Percentiles rank a stretch among this genome's conserved stretches.
These are phyloP conservation scores for Timema podura DNA, from an alignment of 2,888 invertebrate genomes.

Conservation along the genomic window DNA sequence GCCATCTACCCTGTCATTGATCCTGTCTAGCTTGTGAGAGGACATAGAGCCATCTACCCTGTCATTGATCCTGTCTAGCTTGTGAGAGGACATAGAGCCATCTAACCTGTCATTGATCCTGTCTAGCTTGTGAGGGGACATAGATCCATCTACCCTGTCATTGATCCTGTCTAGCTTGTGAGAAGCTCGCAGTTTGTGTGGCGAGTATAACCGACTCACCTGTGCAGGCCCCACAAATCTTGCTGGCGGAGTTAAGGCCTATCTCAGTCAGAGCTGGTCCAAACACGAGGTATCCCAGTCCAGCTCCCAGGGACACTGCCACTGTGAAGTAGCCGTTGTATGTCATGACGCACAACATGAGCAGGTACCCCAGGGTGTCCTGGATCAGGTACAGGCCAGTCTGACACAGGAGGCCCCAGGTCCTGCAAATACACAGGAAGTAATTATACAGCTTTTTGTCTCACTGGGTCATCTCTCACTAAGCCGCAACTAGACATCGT, in stretches of 20 bases:
- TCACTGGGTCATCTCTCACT: not conserved
- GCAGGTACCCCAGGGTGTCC: conserved; percentile 21
- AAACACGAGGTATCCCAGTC: conserved; percentile 26
- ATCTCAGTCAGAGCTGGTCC: conserved; percentile 17
- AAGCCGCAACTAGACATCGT: not conserved
- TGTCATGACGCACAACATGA: conserved; percentile 28
- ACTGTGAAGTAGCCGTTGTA: conserved; percentile 28
- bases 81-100: too few relatives aligned
- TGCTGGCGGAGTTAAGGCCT: not conserved
- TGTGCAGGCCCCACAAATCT: conserved; percentile 3
- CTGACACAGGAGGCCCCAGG: not conserved
- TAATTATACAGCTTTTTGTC: not conserved
- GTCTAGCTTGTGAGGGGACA: too few relatives aligned
- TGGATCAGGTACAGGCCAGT: conserved; percentile 15
- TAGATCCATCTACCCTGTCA: too few relatives aligned
- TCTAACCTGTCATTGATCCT: too few relatives aligned
- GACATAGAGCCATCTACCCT: too few relatives aligned
- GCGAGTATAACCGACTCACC: conserved; percentile 2
- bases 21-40: too few relatives aligned
- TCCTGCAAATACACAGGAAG: conserved; percentile 9
- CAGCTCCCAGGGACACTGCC: conserved; percentile 22
- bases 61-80: too few relatives aligned
- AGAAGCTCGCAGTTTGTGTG: too few relatives aligned
- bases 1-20: too few relatives aligned
- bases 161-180: too few relatives aligned